Conservation (phyloP, 2,888 invertebrate genomes). For the Cheilosia soror region DNA sequence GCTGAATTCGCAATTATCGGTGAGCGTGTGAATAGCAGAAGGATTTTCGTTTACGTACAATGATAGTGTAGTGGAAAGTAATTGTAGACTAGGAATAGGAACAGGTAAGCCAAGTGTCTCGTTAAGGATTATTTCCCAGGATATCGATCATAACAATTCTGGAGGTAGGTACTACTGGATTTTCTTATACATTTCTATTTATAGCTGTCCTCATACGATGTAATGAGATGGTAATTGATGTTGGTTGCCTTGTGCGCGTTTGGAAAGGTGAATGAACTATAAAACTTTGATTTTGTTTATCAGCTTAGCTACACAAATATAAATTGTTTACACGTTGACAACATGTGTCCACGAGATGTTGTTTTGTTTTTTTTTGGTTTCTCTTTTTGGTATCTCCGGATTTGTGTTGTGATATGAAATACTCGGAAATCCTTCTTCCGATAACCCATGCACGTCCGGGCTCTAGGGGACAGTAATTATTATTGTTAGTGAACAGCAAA, state of each 20-base stretch:
- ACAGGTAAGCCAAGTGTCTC: slow-evolving; percentile 46
- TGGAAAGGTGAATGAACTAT: slow-evolving; percentile 32
- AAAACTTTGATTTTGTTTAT: slow-evolving; percentile 7
- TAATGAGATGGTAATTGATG: slow-evolving; percentile 53
- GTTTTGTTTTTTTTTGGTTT: background rate
- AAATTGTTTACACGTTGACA: slow-evolving; percentile 40
- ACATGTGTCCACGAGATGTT: slow-evolving; percentile 49
- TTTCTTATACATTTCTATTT: slow-evolving; percentile 8
- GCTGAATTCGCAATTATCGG: slow-evolving; percentile 67
- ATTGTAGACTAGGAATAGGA: slow-evolving; percentile 49
- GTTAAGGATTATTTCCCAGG: slow-evolving; percentile 62
- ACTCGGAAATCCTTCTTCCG: slow-evolving; percentile 71
- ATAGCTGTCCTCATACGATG: slow-evolving; percentile 32
- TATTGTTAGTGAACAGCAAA: slow-evolving; percentile 19
- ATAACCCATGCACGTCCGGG: slow-evolving; percentile 36
- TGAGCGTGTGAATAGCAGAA: slow-evolving; percentile 47
- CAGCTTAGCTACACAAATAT: slow-evolving; percentile 19
- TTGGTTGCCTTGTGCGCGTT: background rate
- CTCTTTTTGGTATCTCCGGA: background rate
- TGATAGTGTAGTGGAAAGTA: slow-evolving; percentile 21
- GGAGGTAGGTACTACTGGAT: background rate
- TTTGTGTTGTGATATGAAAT: slow-evolving; percentile 40
- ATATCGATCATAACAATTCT: slow-evolving; percentile 63
- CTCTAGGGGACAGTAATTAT: slow-evolving; percentile 20
- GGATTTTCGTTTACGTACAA: slow-evolving; percentile 10